A percentile compares a stretch with the other conserved stretches of the same genome.
These are phyloP conservation scores for Numida meleagris DNA, from an alignment of 2,113 vertebrate species.

Conservation along the genomic window DNA sequence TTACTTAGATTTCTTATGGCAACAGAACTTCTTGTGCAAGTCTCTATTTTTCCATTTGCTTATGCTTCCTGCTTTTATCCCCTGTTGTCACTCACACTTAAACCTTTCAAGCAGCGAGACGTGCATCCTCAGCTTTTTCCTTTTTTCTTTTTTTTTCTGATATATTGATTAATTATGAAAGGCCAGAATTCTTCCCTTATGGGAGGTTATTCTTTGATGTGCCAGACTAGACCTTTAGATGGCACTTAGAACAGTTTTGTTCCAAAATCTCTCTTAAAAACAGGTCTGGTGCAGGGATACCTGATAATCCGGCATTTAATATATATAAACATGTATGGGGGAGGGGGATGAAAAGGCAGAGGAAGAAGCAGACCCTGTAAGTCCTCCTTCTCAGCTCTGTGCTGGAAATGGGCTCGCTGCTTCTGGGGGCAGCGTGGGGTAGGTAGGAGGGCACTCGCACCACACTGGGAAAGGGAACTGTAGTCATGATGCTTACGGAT, in stretches of 20 bases:
- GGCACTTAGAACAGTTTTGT: not conserved
- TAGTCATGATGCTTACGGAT: not conserved
- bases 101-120: not conserved
- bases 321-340: rapidly evolving
- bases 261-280: not conserved
- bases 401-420: rapidly evolving
- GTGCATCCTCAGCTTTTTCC: not conserved
- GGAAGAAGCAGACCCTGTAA: not conserved
- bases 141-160: not conserved
- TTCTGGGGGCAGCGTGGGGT: not conserved
- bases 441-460: not conserved
- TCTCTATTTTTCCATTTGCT: not conserved
- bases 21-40: not conserved
- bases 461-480: rapidly evolving
- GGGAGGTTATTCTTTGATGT: not conserved
- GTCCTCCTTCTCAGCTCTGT: rapidly evolving
- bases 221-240: not conserved
- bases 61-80: not conserved
- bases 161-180: not conserved
- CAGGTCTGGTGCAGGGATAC: not conserved
- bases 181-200: not conserved
- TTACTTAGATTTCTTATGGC: not conserved
- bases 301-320: not conserved
- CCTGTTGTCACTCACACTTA: not conserved
- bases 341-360: rapidly evolving